Evolutionary conservation across 1,140 invertebrate species (phyloP).

Genomic region (Camponotus floridanus): DNA sequence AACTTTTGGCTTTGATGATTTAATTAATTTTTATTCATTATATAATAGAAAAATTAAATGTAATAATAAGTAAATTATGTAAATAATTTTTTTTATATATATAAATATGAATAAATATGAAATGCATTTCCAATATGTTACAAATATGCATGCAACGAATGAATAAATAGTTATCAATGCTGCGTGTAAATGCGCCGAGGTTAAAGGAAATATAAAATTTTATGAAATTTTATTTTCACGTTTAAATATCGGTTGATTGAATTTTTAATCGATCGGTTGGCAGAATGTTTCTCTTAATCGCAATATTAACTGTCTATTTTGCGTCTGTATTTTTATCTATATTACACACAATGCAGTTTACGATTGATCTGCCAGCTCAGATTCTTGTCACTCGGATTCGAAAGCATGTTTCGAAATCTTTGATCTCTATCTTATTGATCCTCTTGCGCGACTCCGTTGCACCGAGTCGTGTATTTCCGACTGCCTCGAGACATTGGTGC

Average conservation of each 20-base stretch:
- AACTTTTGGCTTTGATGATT: no score
- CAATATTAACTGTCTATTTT: background rate
- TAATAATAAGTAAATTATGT: no score
- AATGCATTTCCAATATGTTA: no score
- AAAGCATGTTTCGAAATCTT: conserved; percentile 40
- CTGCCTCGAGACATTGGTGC: conserved; percentile 74
- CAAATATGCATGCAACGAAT: no score
- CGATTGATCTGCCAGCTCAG: conserved; percentile 30
- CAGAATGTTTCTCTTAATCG: background rate
- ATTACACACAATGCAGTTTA: conserved; percentile 10
- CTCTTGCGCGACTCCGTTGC: background rate
- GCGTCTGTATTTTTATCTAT: background rate
- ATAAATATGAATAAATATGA: no score
- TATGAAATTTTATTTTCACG: background rate
- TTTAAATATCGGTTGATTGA: background rate
- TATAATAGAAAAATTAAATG: no score
- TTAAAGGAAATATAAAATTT: background rate
- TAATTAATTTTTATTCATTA: no score
- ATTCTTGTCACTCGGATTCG: conserved; percentile 52
- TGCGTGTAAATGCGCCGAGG: no score
- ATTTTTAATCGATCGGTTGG: background rate
- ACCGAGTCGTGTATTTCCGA: conserved; percentile 61
- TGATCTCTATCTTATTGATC: conserved; percentile 59
- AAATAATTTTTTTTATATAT: no score
- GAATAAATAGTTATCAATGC: no score